Percentiles rank a stretch among this genome's conserved stretches.
Evolutionary conservation across 2,113 vertebrate genomes (phyloP).

Genomic region (Oreotrochilus melanogaster): DNA sequence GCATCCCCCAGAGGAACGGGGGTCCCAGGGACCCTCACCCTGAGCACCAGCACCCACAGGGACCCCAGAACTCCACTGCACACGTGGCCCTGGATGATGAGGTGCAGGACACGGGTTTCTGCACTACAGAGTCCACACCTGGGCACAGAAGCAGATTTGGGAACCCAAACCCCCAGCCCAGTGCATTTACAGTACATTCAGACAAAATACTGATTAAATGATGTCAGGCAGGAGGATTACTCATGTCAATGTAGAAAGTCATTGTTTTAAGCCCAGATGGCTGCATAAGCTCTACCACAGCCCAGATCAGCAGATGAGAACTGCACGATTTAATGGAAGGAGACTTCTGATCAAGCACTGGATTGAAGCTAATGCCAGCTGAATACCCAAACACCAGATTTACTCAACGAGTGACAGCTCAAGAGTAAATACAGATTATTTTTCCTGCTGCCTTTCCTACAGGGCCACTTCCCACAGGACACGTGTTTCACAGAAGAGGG

Average conservation of each 20-base stretch:
- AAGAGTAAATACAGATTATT: neutral
- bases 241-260: constrained; percentile 22
- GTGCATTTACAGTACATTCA: neutral
- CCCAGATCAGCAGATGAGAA: neutral
- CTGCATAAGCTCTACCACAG: neutral
- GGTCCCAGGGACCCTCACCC: rapidly evolving
- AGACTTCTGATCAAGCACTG: neutral
- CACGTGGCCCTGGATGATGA: rapidly evolving
- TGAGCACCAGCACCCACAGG: rapidly evolving
- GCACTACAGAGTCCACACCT: rapidly evolving
- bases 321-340: neutral
- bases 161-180: neutral
- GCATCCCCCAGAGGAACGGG: rapidly evolving
- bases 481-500: rapidly evolving
- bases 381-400: neutral
- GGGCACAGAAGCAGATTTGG: neutral
- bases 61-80: neutral
- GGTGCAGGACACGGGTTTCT: rapidly evolving
- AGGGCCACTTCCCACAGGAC: neutral
- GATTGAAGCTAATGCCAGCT: neutral
- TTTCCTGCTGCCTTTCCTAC: neutral
- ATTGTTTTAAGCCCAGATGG: constrained; percentile 29
- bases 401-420: neutral
- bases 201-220: neutral
- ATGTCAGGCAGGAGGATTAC: constrained; percentile 40